Base-by-base conservation (phyloP, 2,113 vertebrate species). In the Chaetorhynchus papuensis region DNA sequence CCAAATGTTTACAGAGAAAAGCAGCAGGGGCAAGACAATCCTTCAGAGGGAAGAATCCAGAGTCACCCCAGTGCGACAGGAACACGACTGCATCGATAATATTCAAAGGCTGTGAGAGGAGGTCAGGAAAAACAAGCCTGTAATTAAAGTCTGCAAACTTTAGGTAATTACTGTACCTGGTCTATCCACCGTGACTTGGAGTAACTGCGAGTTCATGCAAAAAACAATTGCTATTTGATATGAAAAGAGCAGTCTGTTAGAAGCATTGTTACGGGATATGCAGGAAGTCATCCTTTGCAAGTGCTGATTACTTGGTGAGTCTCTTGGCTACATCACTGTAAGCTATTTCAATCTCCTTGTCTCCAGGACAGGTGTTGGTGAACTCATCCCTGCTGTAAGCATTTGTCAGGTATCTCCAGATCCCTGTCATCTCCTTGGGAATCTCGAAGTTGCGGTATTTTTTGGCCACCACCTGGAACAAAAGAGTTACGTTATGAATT, bases 361-460 rank as follows among this genome's bases (percentile, higher is more conserved):
- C 99, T 39, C 98, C 99, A 94, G 99, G 99, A 97, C 99, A 99
- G 94, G 99, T 99, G 92, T 99, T 99, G 98, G 99, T 99, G 98
- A 99, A 99, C 94, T 99, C 99, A 49, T 99, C 99, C 10, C 99
- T 98, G 10, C 98, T 98, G 44, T 99, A 99, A 11, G 99, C 99
- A 30, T 98, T 99, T 9, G 98, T 99, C 97, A 99, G 98, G 98
- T 99, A 99, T 97, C 99, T 98, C 99, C 99, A 99, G 95, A 99
- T 98, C 92, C 98, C 98, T 0, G 97, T 98, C 99, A 99, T 99
- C 75, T 98, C 98, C 97, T 99, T 99, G 53, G 99, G 99, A 65
- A 99, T 99, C 94, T 99, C 98, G 1, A 99, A 99, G 95, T 99
- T 98, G 86, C 99, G 97, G 92, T 99, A 99, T 84, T 99, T 99